phyloP scores from a whole-genome alignment of 92 coral and sea anemone genomes.

The Palythoa caribaeorum region DNA sequence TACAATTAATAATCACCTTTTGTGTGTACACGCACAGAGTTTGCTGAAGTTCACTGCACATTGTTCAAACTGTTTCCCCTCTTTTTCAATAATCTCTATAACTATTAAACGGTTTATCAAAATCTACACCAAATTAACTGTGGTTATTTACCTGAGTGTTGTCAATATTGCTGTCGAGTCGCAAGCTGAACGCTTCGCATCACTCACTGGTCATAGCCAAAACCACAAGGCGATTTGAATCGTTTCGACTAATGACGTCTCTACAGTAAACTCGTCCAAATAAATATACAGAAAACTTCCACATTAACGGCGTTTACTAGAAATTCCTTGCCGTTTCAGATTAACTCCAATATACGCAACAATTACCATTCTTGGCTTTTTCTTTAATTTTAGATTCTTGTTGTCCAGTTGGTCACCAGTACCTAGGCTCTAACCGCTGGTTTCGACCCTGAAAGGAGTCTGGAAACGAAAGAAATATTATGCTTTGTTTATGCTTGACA shows the following conservation, averaged over 20 bases:
- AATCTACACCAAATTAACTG: neutral
- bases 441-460: neutral
- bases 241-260: neutral
- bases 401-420: constrained; percentile 6
- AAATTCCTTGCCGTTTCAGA: neutral
- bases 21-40: too few relatives aligned
- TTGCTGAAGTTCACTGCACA: too few relatives aligned
- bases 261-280: neutral
- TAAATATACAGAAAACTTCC: neutral
- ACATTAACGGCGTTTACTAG: neutral
- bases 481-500: too few relatives aligned
- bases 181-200: neutral
- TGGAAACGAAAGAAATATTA: neutral
- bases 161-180: neutral
- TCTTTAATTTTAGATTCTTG: neutral
- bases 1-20: too few relatives aligned
- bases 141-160: neutral
- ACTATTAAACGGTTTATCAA: neutral
- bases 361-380: neutral
- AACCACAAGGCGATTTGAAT: neutral
- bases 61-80: too few relatives aligned
- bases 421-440: constrained; percentile 1
- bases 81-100: neutral
- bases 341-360: neutral
- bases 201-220: neutral